Evolutionary conservation across 2,113 vertebrate species (phyloP).

Genomic region (Hemicordylus capensis): DNA sequence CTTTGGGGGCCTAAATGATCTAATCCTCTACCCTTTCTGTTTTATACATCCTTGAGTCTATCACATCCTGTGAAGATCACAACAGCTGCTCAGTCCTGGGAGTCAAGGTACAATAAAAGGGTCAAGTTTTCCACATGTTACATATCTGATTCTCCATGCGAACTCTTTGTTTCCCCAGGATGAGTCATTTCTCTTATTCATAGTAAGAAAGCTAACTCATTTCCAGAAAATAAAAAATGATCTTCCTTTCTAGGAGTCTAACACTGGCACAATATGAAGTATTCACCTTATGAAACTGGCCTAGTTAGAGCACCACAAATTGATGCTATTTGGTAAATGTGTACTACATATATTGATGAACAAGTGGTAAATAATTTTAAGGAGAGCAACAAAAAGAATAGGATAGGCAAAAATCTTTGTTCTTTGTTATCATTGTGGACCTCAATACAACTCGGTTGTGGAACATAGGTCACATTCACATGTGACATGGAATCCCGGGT

Average conservation of each 20-base stretch:
- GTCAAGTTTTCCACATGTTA: slow-evolving; percentile 8
- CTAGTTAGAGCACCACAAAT: slow-evolving; percentile 39
- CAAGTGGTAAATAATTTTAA: not conserved
- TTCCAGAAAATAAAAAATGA: slow-evolving; percentile 12
- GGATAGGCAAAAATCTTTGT: not conserved
- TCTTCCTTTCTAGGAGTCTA: slow-evolving; percentile 37
- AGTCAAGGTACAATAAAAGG: slow-evolving; percentile 17
- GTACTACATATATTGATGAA: not conserved
- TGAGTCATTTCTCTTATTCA: slow-evolving; percentile 33
- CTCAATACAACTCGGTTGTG: not conserved
- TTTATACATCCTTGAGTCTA: slow-evolving; percentile 52
- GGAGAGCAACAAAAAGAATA: not conserved
- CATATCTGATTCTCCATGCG: slow-evolving; percentile 24
- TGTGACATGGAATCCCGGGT: no score
- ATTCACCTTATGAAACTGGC: slow-evolving; percentile 8
- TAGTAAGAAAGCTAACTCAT: not conserved
- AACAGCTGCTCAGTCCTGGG: slow-evolving; percentile 46
- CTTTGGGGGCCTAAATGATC: slow-evolving; percentile 38
- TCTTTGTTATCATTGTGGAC: not conserved
- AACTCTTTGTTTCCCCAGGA: slow-evolving; percentile 13
- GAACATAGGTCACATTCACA: no score
- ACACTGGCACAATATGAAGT: slow-evolving; percentile 3
- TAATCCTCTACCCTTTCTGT: slow-evolving; percentile 48
- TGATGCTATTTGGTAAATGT: slow-evolving; percentile 58
- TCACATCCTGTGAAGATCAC: slow-evolving; percentile 35